Evolutionary conservation across 2,888 invertebrate species (phyloP), one percentile per base, ranked within the genome.

Genomic region (Caenorhabditis sinica): DNA sequence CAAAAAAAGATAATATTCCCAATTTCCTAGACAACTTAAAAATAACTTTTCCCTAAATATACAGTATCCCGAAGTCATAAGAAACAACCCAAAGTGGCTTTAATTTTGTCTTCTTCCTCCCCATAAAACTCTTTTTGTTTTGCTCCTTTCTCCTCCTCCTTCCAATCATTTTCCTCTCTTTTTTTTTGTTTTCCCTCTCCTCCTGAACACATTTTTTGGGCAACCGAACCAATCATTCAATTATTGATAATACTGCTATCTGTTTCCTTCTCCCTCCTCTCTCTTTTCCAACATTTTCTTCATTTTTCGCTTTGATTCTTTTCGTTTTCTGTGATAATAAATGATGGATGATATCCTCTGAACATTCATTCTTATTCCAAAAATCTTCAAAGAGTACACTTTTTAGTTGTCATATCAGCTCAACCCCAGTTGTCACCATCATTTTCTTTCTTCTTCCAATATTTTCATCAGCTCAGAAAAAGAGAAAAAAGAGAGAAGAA

Each of bases 181-280:
- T 74, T 61, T 61, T 17, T 15, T 30, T 23, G n/a, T 58, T 33
- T 23, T 43, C 45, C 23, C 45, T 25, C 49, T 4, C 15, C 45
- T 49, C 51, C 45, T 51, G 73, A 73, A 72, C 73, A 60, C 68
- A 72, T 73, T 65, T 72, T 65, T 71, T 68, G 58, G 66, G 45
- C 58, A 75, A 51, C 65, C 20, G 49, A n/a, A 49, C 49, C 80
- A 40, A 73, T 73, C 73, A 68, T 51, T 63, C 49, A 66, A 72
- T 80, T 68, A 74, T 74, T 74, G 73, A 74, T 81, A 74, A 81
- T 49, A 74, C 68, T 20, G n/a, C n/a, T 30, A 13, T 36, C 51
- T 23, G 53, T 15, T 17, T 51, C 36, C 8, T 20, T 58, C 23
- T 23, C 17, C n/a, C n/a, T n/a, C n/a, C n/a, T n/a, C n/a, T n/a